Evolutionary conservation across 2,113 vertebrate species (phyloP).

Genomic region (Bungarus multicinctus): DNA sequence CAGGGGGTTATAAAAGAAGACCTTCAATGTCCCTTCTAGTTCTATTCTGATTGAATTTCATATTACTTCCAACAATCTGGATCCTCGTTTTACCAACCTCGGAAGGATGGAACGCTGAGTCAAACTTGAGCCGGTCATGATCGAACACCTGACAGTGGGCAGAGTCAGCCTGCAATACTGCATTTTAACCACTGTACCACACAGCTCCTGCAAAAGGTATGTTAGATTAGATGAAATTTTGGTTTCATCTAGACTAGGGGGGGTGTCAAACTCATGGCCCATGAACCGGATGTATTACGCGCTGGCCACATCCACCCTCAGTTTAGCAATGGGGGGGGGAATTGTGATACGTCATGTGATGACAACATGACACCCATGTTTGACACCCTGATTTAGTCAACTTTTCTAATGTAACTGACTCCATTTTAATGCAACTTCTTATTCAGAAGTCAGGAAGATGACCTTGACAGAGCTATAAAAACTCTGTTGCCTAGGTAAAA

Average conservation of each 20-base stretch:
- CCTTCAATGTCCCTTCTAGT: background rate
- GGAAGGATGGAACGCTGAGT: background rate
- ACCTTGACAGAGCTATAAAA: background rate
- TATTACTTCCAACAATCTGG: background rate
- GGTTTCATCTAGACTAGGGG: background rate
- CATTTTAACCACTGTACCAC: background rate
- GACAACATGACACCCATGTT: too few species aligned
- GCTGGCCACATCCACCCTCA: too few species aligned
- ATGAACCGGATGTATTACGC: fast-evolving
- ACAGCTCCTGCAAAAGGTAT: background rate
- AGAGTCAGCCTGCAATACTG: background rate
- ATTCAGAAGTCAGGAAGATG: background rate
- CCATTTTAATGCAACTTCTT: background rate
- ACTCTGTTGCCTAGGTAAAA: background rate
- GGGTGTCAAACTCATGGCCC: too few species aligned
- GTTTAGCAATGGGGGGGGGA: too few species aligned
- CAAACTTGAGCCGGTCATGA: background rate
- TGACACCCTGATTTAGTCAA: background rate
- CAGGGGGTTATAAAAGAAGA: background rate
- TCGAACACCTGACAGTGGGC: background rate
- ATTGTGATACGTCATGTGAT: too few species aligned
- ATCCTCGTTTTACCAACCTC: background rate
- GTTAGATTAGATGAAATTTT: background rate
- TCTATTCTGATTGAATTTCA: background rate
- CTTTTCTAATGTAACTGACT: background rate